A percentile compares a stretch with the other conserved stretches of the same genome.
These are phyloP conservation scores for Polymixis lichenea DNA, from an alignment of 2,888 invertebrate genomes.

Conservation along the genomic window DNA sequence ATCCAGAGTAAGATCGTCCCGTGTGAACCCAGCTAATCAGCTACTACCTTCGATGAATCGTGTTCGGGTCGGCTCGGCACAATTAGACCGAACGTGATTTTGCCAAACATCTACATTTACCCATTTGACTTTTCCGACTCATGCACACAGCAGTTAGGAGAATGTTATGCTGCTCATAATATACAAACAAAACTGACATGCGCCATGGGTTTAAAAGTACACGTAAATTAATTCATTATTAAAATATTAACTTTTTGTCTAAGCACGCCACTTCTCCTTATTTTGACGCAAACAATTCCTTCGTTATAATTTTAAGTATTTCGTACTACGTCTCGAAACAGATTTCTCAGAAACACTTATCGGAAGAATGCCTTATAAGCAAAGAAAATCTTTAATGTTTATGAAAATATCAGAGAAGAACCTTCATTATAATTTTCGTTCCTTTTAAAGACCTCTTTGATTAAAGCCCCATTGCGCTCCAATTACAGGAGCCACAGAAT, in stretches of 20 bases:
- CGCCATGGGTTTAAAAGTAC: background rate
- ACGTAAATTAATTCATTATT: background rate
- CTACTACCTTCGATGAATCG: too few species aligned
- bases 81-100: background rate
- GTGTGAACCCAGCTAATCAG: too few species aligned
- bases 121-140: background rate
- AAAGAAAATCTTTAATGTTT: background rate
- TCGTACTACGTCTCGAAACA: background rate
- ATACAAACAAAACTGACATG: background rate
- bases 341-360: slow-evolving; percentile 13
- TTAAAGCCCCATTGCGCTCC: slow-evolving; percentile 2
- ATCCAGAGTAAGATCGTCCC: too few species aligned
- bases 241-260: background rate
- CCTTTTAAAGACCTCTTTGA: slow-evolving; percentile 4
- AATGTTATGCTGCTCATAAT: background rate
- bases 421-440: slow-evolving; percentile 17
- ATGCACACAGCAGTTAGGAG: background rate
- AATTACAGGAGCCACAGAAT: slow-evolving; percentile 38
- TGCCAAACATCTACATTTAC: background rate
- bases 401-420: slow-evolving; percentile 2
- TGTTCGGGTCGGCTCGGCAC: background rate
- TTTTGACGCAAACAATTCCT: background rate
- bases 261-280: background rate
- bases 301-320: slow-evolving; percentile 18
- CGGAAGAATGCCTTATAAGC: background rate